Evolutionary conservation across 2,797 vertebrate species (phyloP), one percentile per base, ranked within the genome.

Genomic region (Alauda arvensis): DNA sequence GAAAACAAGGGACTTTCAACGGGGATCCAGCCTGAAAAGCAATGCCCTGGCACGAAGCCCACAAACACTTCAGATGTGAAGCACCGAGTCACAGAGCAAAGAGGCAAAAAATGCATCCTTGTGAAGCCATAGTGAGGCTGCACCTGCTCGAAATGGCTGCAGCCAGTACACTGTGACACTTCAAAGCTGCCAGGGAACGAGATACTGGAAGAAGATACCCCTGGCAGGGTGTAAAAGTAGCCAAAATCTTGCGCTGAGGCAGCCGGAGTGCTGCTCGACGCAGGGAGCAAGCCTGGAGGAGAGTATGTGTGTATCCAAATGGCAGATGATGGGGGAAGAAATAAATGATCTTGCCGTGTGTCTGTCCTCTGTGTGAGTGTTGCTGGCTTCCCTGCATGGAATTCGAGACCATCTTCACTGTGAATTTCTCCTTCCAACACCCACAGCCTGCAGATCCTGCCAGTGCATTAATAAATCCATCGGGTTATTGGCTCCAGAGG

Each of bases 51-150:
- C 81, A 8, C 56, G 56, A 11, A 78, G 70, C 84, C 85, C 56
- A 4, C 66, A 87, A 81, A 78, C 88, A 72, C 84, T 91, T 92
- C 72, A 80, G 67, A 60, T 63, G 28, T 85, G 84, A 60, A 94
- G 86, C 79, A 72, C 77, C 28, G 4, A 83, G 72, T 69, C 79
- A 49, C 53, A 14, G 90, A 92, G 89, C 78, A 81, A 51, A 84
- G 76, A 90, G 69, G 72, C 55, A 66, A 83, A 92, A 93, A 89
- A 63, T 5, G 23, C 71, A 18, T 77, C 89, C 67, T 77, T 52
- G 57, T 69, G 75, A 91, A 93, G 81, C 55, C 42, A 40, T 1
- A 56, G 82, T 1, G 39, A 57, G 56, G 85, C 74, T 51, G 87
- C 88, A 93, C 86, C 85, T 95, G 92, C 88, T 86, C 45, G 3